Base-by-base conservation (phyloP, 1,140 invertebrate species). In the Orius laevigatus region DNA sequence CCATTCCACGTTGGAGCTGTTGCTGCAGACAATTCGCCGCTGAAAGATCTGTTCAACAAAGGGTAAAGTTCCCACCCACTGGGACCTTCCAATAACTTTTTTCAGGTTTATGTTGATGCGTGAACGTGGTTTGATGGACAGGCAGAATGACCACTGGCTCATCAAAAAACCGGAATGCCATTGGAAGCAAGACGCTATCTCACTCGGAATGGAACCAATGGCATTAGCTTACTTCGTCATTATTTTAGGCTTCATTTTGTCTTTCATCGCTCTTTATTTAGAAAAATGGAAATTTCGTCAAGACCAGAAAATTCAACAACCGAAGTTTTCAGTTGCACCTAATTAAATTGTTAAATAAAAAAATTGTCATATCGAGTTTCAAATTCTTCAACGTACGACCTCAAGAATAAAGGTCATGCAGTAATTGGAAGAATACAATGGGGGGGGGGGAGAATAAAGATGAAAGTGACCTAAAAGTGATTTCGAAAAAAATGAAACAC, bases 101-200 rank as follows among this genome's bases (percentile, higher is more conserved):
- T 19, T 6, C 15, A 50, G 49, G 31, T 50, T 50, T 15, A 36
- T n/a, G 11, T 8, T 36, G 34, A 50, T 50, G 43, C 16, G 49
- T 14, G 49, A 50, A 39, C 38, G 42, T 45, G 49, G 49, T 3
- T 12, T 50, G 5, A 14, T 50, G 12, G 38, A 45, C 5, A 15
- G 49, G 10, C 32, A 36, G 34, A 31, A 43, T 9, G 33, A 50
- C 5, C 36, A 46, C 12, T 50, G 49, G 49, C 15, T 50, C 6
- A 32, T 25, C n/a, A 50, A 31, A 18, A 50, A 50, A 11, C 49
- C 49, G 3, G 49, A 45, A 19, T 50, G 49, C 31, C 32, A 50
- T 11, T 50, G 49, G 49, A 31, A 20, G 43, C 49, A 50, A 20
- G 49, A 50, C 19, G 49, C 49, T 8, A 9, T 50, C 3, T 38